phyloP scores from a whole-genome alignment of 2,113 vertebrate genomes.

The Scomber colias region DNA sequence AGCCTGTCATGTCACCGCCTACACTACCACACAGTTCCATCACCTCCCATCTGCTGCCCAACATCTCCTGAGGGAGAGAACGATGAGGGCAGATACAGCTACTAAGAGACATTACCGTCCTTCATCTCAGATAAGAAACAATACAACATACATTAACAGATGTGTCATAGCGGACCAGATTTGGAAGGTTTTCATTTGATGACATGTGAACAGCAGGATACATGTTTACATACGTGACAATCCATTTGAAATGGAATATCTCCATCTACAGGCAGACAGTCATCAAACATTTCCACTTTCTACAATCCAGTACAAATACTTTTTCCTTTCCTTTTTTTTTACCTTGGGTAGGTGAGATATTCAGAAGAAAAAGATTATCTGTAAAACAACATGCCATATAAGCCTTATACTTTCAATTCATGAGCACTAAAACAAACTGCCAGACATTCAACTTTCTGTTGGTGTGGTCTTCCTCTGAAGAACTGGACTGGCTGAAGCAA shows the following conservation, averaged over 20 bases:
- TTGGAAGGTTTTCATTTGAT: not conserved
- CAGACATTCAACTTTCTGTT: too few species aligned
- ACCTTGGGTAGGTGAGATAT: not conserved
- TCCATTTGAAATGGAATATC: not conserved
- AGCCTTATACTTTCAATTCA: too few species aligned
- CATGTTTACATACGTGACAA: not conserved
- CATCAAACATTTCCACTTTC: not conserved
- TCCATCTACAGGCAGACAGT: conserved; percentile 8
- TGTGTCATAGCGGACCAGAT: not conserved
- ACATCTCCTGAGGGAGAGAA: conserved; percentile 65
- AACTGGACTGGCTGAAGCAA: too few species aligned
- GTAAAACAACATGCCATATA: too few species aligned
- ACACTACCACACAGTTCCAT: conserved; percentile 79
- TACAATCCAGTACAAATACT: not conserved
- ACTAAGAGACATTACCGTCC: conserved; percentile 15
- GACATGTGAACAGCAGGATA: conserved; percentile 1
- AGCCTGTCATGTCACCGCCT: conserved; percentile 81
- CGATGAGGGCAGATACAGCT: not conserved
- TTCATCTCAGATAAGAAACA: conserved; percentile 36
- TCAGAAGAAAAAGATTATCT: not conserved
- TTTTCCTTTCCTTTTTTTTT: too few species aligned
- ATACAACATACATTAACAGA: conserved; percentile 24
- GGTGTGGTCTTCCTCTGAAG: too few species aligned
- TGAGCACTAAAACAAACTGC: too few species aligned
- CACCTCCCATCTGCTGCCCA: conserved; percentile 80